phyloP scores from a whole-genome alignment of 1,140 invertebrate genomes.

The Limonius californicus region DNA sequence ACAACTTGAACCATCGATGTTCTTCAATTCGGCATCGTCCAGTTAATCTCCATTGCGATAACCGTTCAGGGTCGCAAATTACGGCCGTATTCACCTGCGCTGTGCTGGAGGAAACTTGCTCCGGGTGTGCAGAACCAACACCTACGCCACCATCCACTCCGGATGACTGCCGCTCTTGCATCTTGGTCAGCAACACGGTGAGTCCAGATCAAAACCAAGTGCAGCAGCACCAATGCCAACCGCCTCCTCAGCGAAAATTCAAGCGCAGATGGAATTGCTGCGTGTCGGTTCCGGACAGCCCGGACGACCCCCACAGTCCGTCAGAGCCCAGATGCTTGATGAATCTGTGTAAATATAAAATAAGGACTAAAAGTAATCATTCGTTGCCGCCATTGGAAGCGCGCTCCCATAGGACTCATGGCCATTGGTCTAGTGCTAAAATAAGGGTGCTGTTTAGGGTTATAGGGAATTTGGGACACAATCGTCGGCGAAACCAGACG shows the following conservation, averaged over 20 bases:
- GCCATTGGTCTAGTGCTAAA: constrained; percentile 47
- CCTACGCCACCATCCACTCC: constrained; percentile 45
- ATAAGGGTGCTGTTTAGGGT: constrained; percentile 45
- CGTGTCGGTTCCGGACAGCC: constrained; percentile 53
- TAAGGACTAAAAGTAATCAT: constrained; percentile 33
- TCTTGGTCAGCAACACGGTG: constrained; percentile 34
- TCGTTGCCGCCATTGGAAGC: constrained; percentile 31
- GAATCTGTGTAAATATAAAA: constrained; percentile 42
- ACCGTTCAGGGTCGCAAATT: constrained; percentile 32
- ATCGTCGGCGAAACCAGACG: constrained; percentile 27
- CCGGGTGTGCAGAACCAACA: constrained; percentile 36
- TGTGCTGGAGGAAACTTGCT: constrained; percentile 44
- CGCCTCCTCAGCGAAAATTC: constrained; percentile 27
- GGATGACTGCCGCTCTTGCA: constrained; percentile 45
- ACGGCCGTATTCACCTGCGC: constrained; percentile 46
- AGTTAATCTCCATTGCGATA: constrained; percentile 42
- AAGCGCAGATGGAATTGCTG: constrained; percentile 55
- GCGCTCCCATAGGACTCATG: constrained; percentile 38
- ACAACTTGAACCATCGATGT: constrained; percentile 19
- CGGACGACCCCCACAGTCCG: constrained; percentile 47
- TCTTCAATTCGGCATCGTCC: constrained; percentile 41
- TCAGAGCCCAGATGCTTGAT: constrained; percentile 42
- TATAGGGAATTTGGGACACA: constrained; percentile 32
- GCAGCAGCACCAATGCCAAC: constrained; percentile 24
- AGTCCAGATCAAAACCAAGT: constrained; percentile 19